phyloP scores from a whole-genome alignment of 2,888 invertebrate species.

The Rhingia campestris region DNA sequence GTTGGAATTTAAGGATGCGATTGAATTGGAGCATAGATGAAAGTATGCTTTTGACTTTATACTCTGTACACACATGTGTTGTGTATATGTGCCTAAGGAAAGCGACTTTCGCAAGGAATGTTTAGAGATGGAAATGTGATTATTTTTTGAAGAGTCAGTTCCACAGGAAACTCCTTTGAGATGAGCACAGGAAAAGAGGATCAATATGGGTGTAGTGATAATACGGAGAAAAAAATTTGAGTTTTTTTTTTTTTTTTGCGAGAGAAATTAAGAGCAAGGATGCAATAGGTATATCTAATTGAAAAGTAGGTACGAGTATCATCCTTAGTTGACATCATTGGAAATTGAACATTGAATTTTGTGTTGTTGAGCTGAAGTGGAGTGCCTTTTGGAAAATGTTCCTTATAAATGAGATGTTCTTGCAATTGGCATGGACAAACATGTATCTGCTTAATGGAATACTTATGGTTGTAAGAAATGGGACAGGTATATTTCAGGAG shows the following conservation, averaged over 20 bases:
- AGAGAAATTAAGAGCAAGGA: not conserved
- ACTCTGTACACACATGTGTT: slow-evolving; percentile 7
- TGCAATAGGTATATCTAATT: too few species aligned
- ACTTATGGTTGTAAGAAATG: too few species aligned
- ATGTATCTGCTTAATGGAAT: too few species aligned
- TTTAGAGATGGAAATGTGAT: slow-evolving; percentile 64
- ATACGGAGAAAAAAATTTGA: not conserved
- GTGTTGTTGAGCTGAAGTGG: too few species aligned
- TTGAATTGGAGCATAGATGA: slow-evolving; percentile 67
- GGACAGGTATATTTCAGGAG: too few species aligned
- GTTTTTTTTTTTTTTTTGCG: not conserved
- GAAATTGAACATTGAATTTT: not conserved
- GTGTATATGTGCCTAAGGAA: slow-evolving; percentile 33
- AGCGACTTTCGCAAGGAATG: slow-evolving; percentile 49
- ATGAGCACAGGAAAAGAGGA: slow-evolving; percentile 12
- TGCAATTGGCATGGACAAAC: too few species aligned
- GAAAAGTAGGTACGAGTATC: too few species aligned
- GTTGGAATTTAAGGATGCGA: slow-evolving; percentile 68
- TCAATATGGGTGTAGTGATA: slow-evolving; percentile 6
- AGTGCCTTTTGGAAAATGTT: too few species aligned
- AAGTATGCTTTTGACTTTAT: slow-evolving; percentile 57
- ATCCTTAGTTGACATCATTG: too few species aligned
- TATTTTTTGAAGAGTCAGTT: slow-evolving; percentile 51
- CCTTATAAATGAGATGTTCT: too few species aligned
- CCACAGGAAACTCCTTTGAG: slow-evolving; percentile 44